Conservation (phyloP, 1,140 invertebrate species). For the Andricus grossulariae region DNA sequence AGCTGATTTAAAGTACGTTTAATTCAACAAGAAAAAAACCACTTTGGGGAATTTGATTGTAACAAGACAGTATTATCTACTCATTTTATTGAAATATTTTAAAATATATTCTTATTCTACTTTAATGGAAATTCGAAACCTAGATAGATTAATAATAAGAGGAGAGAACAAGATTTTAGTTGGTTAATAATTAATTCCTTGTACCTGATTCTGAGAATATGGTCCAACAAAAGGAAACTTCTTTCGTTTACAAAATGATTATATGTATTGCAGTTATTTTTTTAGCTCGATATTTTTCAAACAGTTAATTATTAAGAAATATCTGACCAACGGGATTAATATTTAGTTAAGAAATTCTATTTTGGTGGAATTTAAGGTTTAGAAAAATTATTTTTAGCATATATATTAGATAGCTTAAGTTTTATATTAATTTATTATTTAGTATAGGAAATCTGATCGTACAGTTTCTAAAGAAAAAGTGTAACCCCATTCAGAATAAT, state of each 20-base stretch:
- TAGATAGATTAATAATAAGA: not conserved
- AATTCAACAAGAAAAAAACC: constrained; percentile 15
- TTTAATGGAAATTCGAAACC: not conserved
- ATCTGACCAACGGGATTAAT: constrained; percentile 5
- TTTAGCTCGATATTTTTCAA: not conserved
- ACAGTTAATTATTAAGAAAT: constrained; percentile 1
- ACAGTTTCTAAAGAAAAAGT: not conserved
- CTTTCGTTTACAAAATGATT: not conserved
- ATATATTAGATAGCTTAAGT: too few relatives aligned
- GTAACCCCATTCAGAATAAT: too few relatives aligned
- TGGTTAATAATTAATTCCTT: not conserved
- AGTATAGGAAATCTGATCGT: not conserved
- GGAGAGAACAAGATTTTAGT: not conserved
- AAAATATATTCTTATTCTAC: not conserved
- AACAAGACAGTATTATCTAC: not conserved
- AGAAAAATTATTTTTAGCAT: not conserved
- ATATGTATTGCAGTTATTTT: not conserved
- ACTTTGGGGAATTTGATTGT: constrained; percentile 6
- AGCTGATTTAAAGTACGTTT: not conserved
- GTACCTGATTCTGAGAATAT: not conserved
- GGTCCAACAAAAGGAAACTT: not conserved
- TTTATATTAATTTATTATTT: too few relatives aligned
- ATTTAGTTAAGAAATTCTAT: not conserved
- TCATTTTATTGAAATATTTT: not conserved
- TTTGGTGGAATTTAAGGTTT: not conserved